Conservation (phyloP, 2,888 invertebrate species). For the Epinotia nisella region DNA sequence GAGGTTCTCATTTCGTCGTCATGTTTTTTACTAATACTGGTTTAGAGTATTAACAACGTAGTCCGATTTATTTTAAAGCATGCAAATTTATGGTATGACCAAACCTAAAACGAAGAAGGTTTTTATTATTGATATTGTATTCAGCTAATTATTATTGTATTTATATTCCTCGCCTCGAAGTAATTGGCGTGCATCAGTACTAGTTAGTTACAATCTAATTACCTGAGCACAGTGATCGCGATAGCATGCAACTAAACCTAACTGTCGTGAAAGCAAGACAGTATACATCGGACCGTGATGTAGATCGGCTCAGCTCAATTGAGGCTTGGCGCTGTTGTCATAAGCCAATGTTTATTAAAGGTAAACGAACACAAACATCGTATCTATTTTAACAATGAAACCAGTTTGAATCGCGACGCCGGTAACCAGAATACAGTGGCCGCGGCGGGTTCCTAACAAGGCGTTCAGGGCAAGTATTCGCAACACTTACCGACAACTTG, state of each 20-base stretch:
- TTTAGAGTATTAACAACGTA: too few species aligned
- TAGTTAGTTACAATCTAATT: background rate
- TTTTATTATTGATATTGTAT: too few species aligned
- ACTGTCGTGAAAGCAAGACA: conserved; percentile 24
- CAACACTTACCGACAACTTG: background rate
- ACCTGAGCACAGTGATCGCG: background rate
- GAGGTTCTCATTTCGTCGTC: too few species aligned
- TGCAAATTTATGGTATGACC: too few species aligned
- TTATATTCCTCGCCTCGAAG: background rate
- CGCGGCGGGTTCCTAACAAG: background rate
- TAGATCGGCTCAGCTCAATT: background rate
- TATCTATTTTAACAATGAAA: conserved; percentile 29
- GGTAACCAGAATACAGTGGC: conserved; percentile 15
- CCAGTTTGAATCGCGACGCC: conserved; percentile 23
- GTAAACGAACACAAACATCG: conserved; percentile 16
- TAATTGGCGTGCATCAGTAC: background rate
- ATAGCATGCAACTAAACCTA: conserved; percentile 8
- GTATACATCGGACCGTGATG: conserved; percentile 12
- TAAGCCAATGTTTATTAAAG: conserved; percentile 12
- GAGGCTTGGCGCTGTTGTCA: background rate
- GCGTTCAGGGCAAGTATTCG: background rate
- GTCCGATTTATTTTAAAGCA: too few species aligned
- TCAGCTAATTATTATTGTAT: too few species aligned
- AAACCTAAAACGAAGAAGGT: too few species aligned
- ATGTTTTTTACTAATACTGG: too few species aligned